Percentiles rank a stretch among this genome's conserved stretches.
These are phyloP conservation scores for Desmophyllum pertusum DNA, from an alignment of 92 coral and sea anemone genomes.

Conservation along the genomic window DNA sequence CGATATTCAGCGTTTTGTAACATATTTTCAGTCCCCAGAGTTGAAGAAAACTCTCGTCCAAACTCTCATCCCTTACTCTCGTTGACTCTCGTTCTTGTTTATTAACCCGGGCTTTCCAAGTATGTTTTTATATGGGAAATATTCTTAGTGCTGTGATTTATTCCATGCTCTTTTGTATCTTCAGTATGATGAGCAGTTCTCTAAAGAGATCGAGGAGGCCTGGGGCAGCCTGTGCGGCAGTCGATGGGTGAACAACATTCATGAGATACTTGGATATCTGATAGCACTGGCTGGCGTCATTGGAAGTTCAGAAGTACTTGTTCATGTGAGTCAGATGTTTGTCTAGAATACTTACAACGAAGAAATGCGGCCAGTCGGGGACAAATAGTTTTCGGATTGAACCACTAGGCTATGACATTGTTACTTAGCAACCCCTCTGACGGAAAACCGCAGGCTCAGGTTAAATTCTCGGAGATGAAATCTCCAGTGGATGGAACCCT, in stretches of 20 bases:
- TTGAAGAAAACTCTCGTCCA: too few relatives aligned
- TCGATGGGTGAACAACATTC: constrained; percentile 88
- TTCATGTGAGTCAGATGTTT: constrained; percentile 75
- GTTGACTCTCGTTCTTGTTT: too few relatives aligned
- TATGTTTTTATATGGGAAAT: too few relatives aligned
- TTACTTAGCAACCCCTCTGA: too few relatives aligned
- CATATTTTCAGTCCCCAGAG: too few relatives aligned
- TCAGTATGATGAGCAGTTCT: constrained; percentile 90
- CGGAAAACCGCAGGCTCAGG: too few relatives aligned
- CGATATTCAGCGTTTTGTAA: too few relatives aligned
- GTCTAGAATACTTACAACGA: not conserved
- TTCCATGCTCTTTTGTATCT: not conserved
- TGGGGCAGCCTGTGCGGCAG: constrained; percentile 91
- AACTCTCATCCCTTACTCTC: too few relatives aligned
- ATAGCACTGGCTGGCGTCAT: constrained; percentile 90
- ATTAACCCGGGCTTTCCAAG: too few relatives aligned
- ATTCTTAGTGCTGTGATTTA: not conserved
- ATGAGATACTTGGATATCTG: constrained; percentile 89
- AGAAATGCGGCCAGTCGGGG: not conserved
- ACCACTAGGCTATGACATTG: too few relatives aligned
- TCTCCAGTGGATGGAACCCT: too few relatives aligned
- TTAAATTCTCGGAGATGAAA: too few relatives aligned
- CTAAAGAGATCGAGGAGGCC: constrained; percentile 90
- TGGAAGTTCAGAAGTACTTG: constrained; percentile 86
- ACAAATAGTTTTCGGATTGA: not conserved